Evolutionary conservation across 2,888 invertebrate species (phyloP).

Genomic region (Bombylius major): DNA sequence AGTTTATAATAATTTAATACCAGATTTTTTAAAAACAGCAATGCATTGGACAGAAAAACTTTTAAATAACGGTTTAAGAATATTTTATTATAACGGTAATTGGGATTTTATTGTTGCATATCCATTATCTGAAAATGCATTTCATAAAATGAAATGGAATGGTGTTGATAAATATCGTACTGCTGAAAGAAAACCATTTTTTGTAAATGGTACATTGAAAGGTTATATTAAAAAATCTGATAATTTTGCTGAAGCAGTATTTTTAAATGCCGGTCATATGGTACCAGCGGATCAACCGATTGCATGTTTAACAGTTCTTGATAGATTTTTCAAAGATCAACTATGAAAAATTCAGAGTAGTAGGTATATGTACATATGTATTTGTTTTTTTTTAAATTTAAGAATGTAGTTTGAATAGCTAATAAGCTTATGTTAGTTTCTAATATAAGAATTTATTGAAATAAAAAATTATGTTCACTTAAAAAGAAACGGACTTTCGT

Average conservation of each 20-base stretch:
- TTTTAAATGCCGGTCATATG: constrained; percentile 55
- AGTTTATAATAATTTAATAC: constrained; percentile 40
- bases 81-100: constrained; percentile 37
- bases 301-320: constrained; percentile 46
- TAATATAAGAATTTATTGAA: no score
- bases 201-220: constrained; percentile 38
- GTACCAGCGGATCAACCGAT: constrained; percentile 50
- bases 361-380: no score
- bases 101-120: constrained; percentile 54
- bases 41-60: constrained; percentile 44
- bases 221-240: constrained; percentile 46
- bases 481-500: no score
- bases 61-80: constrained; percentile 39
- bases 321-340: constrained; percentile 40
- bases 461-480: no score
- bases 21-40: constrained; percentile 45
- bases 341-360: constrained; percentile 9
- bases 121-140: constrained; percentile 46
- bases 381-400: no score
- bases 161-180: constrained; percentile 39
- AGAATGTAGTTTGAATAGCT: no score
- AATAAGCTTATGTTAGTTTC: no score
- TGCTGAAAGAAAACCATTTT: constrained; percentile 37
- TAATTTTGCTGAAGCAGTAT: constrained; percentile 46
- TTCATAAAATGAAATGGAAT: constrained; percentile 37